Percentiles rank a stretch among this genome's conserved stretches.
Evolutionary conservation across 2,797 vertebrate species (phyloP).

Genomic region (Limosa lapponica): DNA sequence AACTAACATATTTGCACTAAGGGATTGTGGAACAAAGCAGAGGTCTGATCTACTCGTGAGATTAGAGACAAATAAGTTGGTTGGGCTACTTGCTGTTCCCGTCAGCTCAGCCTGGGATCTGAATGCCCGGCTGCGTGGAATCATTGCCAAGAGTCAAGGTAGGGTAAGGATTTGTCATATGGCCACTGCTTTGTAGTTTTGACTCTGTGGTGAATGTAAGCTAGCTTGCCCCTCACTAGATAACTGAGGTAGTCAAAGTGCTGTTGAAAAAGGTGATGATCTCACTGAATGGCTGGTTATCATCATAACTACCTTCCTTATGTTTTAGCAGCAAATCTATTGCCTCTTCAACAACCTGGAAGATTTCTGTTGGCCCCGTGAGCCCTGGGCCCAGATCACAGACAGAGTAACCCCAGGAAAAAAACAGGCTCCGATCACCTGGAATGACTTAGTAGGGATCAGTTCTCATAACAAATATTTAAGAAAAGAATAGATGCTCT

Average conservation of each 20-base stretch:
- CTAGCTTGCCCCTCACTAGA: not conserved
- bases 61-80: not conserved
- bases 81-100: not conserved
- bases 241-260: not conserved
- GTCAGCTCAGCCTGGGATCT: not conserved
- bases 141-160: not conserved
- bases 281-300: not conserved
- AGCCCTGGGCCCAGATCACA: not conserved
- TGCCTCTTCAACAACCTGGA: not conserved
- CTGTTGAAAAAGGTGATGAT: not conserved
- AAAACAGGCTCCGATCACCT: not conserved
- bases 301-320: not conserved
- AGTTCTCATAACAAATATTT: not conserved
- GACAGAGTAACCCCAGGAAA: not conserved
- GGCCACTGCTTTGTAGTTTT: not conserved
- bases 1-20: not conserved
- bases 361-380: fast-evolving
- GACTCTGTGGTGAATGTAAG: not conserved
- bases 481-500: not conserved
- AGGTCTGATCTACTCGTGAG: too few species aligned
- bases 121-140: not conserved
- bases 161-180: not conserved
- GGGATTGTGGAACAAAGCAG: not conserved
- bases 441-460: not conserved
- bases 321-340: not conserved